A percentile compares a stretch with the other conserved stretches of the same genome.
Evolutionary conservation across 2,888 invertebrate species (phyloP).

Genomic region (Rhagium mordax): DNA sequence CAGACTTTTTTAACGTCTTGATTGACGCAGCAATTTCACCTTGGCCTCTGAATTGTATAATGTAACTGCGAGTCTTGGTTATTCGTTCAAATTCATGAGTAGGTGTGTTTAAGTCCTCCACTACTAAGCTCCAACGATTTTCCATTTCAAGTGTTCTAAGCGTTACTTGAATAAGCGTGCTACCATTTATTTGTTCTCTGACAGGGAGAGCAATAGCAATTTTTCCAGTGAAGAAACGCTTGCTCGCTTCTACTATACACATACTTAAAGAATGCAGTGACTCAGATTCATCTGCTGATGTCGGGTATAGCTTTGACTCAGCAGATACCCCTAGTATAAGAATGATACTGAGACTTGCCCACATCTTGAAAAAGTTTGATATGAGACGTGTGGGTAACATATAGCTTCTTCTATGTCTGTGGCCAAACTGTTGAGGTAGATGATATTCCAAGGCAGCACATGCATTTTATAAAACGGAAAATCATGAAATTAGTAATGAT

Average conservation of each 20-base stretch:
- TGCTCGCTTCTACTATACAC: slow-evolving; percentile 30
- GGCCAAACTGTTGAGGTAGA: too few relatives aligned
- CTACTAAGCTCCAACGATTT: neutral
- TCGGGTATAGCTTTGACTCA: neutral
- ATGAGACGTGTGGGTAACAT: too few relatives aligned
- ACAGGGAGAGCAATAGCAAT: slow-evolving; percentile 27
- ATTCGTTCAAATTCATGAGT: neutral
- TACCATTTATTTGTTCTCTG: neutral
- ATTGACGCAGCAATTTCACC: slow-evolving; percentile 27
- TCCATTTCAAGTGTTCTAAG: slow-evolving; percentile 13
- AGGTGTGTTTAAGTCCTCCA: slow-evolving; percentile 16
- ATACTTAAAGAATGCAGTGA: slow-evolving; percentile 20
- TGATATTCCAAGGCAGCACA: too few relatives aligned
- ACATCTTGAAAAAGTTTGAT: too few relatives aligned
- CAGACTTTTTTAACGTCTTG: slow-evolving; percentile 3
- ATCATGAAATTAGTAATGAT: too few relatives aligned
- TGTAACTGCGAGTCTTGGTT: slow-evolving; percentile 4
- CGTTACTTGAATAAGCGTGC: slow-evolving; percentile 6
- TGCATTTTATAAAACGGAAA: too few relatives aligned
- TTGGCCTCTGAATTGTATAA: slow-evolving; percentile 32
- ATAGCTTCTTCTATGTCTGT: too few relatives aligned
- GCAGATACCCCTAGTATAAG: too few relatives aligned
- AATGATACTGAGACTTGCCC: too few relatives aligned
- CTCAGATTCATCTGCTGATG: too few relatives aligned
- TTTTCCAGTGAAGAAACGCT: slow-evolving; percentile 19